Base-by-base conservation (phyloP, 2,113 vertebrate genomes). In the Oriolus oriolus region DNA sequence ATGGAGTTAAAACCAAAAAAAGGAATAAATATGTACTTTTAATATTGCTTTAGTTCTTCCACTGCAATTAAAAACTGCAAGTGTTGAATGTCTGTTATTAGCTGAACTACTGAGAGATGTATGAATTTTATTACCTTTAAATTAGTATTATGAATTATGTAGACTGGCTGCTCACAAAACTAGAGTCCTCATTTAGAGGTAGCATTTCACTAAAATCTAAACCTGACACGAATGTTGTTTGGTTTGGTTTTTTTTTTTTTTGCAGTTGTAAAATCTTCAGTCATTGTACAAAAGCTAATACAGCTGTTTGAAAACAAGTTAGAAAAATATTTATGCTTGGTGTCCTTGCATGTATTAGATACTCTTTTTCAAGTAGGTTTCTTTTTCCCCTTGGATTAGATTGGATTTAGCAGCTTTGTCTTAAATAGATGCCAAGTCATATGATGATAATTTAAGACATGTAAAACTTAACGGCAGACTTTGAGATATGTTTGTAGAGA, bases 281-380 rank as follows among this genome's bases (percentile, higher is more conserved):
- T 63, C 56, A 91, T 30, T 92, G 56, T 42, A 53, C 54, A 90
- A 89, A 45, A 97, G 75, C 30, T 84, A 81, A 47, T 79, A 74
- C n/a, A 95, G 49, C 54, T 97, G 69, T 91, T 78, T 83, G 63
- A 83, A 94, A 96, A 84, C 2, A 10, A 54, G 53, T 95, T 91
- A 96, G 64, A 77, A 95, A 96, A 91, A 70, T 83, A 53, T 28
- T 30, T 49, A 4, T 65, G 9, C 24, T 69, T 53, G 6, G 16
- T 89, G 16, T 69, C 8, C 63, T 94, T 93, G 27, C n/a, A 19
- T 85, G 24, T 71, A 56, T 35, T 82, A 84, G 35, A 10, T 87
- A 53, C 1, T 24, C 13, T 84, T 73, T 93, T 94, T 54, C 10
- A 83, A 30, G 27, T 37, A 15, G 13, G 2, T 14, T n/a, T 44